Base-by-base conservation (phyloP, 2,113 vertebrate species). In the Corythaixoides concolor region DNA sequence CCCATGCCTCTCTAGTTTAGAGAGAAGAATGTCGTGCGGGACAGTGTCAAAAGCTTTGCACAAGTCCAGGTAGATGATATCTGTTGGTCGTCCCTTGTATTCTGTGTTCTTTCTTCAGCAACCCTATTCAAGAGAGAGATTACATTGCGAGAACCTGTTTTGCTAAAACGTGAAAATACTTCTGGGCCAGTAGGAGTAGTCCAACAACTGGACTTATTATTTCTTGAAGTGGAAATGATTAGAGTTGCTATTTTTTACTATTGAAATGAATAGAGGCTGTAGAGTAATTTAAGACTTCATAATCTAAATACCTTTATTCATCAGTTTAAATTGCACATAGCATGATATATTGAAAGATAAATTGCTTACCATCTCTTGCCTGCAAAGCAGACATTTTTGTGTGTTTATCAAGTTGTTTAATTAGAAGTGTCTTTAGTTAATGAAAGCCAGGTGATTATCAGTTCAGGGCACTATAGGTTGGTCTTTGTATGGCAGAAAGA, bases 371-470 rank as follows among this genome's bases (percentile, higher is more conserved):
- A 43, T 92, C 43, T 95, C 35, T 72, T 89, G 39, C 55, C 47
- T 94, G 43, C 30, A 89, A 64, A 95, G 47, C 49, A 35, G 26
- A 76, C 30, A 26, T 78, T 91, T 88, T 35, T 91, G 14, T 91
- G 47, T 85, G 77, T 87, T 89, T 73, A 92, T 95, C 62, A 68
- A 45, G 52, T 68, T 68, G 53, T 81, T 96, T 96, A 95, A 96
- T 96, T 96, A 72, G 64, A 87, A 86, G 15, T 87, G 39, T 92
- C 67, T 93, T 93, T 93, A 58, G 92, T 97, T 96, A 94, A 91
- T 75, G 87, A 94, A 95, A 95, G 17, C 56, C 69, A 82, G 66
- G 93, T 93, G 79, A 93, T 92, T 95, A 86, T 93, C 64, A 37
- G 72, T 95, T 94, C 43, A 59, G 73, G 73, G 77, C 66, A 87